Conservation (phyloP, 2,113 vertebrate species). For the human region DNA sequence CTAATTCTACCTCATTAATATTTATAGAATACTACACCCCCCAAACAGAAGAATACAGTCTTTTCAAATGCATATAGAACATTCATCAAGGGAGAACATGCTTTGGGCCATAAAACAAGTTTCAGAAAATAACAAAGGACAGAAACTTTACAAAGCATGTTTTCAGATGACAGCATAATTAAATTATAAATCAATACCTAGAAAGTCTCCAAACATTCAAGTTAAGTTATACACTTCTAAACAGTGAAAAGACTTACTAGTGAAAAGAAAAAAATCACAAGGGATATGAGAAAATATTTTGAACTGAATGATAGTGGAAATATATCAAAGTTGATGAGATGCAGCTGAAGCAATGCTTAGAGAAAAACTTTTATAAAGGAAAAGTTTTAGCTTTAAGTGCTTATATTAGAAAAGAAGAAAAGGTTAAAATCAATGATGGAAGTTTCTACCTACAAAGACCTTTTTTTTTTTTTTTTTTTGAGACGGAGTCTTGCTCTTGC, state of each 20-base stretch:
- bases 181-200: neutral
- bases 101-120: neutral
- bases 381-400: neutral
- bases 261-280: neutral
- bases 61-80: neutral
- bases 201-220: neutral
- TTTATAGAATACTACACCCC: neutral
- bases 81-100: neutral
- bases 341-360: neutral
- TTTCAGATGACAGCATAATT: neutral
- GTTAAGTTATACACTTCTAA: neutral
- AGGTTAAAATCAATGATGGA: neutral
- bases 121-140: neutral
- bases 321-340: neutral
- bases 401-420: neutral
- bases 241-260: neutral
- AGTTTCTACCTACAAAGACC: neutral
- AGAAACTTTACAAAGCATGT: neutral
- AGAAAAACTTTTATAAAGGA: neutral
- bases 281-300: slow-evolving; percentile 18
- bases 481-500: too few species aligned
- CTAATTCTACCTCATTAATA: neutral
- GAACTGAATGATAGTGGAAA: neutral
- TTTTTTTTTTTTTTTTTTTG: too few species aligned
- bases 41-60: neutral